Evolutionary conservation across 1,140 invertebrate genomes (phyloP).

Genomic region (Drosophila ohnishii): DNA sequence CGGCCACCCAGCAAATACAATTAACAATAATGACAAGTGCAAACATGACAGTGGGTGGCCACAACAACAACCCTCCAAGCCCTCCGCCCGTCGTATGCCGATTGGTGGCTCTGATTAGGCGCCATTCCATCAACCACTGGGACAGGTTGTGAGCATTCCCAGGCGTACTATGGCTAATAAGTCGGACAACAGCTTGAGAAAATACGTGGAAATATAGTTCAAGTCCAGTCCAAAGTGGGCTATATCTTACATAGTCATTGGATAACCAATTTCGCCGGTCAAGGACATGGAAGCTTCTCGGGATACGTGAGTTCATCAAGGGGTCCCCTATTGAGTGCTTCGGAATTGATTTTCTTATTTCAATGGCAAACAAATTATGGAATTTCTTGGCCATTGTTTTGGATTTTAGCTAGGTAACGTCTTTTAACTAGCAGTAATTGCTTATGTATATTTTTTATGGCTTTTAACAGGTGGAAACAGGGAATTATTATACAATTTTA

Average conservation of each 20-base stretch:
- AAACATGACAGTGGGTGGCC: slow-evolving; percentile 63
- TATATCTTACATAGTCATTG: slow-evolving; percentile 33
- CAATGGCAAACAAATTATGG: slow-evolving; percentile 10
- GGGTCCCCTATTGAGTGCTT: slow-evolving; percentile 1
- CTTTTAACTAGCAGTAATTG: background rate
- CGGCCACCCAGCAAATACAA: slow-evolving; percentile 68
- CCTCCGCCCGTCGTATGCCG: slow-evolving; percentile 22
- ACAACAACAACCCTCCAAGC: background rate
- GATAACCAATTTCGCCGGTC: slow-evolving; percentile 26
- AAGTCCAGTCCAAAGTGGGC: slow-evolving; percentile 45
- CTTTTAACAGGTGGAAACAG: too few relatives aligned
- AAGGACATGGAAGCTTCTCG: slow-evolving; percentile 22
- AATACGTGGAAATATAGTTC: slow-evolving; percentile 45
- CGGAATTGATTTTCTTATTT: slow-evolving; percentile 36
- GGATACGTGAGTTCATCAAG: background rate
- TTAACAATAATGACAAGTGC: slow-evolving; percentile 80
- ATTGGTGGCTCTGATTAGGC: slow-evolving; percentile 66
- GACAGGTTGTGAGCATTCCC: slow-evolving; percentile 28
- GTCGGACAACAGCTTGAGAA: slow-evolving; percentile 41
- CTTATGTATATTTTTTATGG: background rate
- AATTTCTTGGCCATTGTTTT: background rate
- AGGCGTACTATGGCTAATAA: slow-evolving; percentile 45
- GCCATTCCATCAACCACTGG: background rate
- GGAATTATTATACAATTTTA: background rate
- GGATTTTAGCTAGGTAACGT: background rate